A percentile compares a stretch with the other conserved stretches of the same genome.
Evolutionary conservation across 2,797 vertebrate species (phyloP).

Genomic region (Dryobates pubescens): DNA sequence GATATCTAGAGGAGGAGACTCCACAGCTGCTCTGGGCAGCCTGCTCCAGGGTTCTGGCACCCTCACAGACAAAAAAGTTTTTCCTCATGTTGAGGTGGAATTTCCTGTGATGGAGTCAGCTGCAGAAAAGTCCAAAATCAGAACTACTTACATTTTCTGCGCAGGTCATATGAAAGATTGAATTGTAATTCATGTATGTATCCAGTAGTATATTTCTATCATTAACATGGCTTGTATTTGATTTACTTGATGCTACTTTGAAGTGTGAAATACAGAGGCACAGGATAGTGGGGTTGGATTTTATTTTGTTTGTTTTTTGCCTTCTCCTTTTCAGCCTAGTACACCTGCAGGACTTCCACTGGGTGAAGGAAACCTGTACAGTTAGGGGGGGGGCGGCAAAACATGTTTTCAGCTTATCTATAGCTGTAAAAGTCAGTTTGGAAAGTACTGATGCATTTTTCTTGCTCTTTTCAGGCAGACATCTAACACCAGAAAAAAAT

Average conservation of each 20-base stretch:
- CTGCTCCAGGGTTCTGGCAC: no score
- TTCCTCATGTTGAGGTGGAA: no score
- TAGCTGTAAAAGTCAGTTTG: background rate
- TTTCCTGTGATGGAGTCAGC: background rate
- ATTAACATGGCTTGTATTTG: background rate
- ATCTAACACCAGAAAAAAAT: slow-evolving; percentile 74
- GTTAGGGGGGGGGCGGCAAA: background rate
- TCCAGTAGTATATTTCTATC: background rate
- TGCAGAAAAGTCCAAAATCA: background rate
- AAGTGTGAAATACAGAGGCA: background rate
- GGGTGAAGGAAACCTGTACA: background rate
- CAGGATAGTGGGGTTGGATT: background rate
- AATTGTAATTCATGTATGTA: background rate
- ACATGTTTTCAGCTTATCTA: background rate
- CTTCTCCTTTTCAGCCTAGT: background rate
- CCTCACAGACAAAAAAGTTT: no score
- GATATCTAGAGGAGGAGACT: no score
- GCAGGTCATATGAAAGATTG: background rate
- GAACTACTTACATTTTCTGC: background rate
- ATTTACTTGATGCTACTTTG: background rate
- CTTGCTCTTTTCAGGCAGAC: slow-evolving; percentile 69
- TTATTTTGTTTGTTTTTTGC: background rate
- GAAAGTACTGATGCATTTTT: background rate
- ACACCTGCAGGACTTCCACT: background rate
- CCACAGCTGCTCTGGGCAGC: no score